A percentile compares a stretch with the other conserved stretches of the same genome.
Conservation (phyloP, 2,888 invertebrate species). For the Acanthosepion pharaonis region DNA sequence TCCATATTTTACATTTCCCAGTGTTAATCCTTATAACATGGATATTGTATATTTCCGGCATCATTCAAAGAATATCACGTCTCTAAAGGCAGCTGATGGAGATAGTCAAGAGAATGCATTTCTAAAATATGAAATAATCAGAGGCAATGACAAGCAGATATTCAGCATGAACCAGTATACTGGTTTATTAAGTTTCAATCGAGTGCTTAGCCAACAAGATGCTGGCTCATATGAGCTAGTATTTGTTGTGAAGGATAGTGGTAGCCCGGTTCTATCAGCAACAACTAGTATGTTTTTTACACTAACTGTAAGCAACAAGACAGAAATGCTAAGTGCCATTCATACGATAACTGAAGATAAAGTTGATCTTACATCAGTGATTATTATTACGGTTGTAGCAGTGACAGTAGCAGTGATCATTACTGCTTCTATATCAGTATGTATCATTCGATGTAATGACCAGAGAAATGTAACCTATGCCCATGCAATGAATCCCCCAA, state of each 20-base stretch:
- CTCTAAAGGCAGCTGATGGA: constrained; percentile 13
- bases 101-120: constrained; percentile 33
- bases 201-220: background rate
- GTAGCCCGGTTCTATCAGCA: constrained; percentile 1
- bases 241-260: background rate
- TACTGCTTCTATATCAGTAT: background rate
- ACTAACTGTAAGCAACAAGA: constrained; percentile 11
- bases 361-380: constrained; percentile 33
- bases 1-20: constrained; percentile 23
- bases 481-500: background rate
- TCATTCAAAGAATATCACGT: background rate
- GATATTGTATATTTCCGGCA: constrained; percentile 21
- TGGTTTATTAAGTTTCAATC: constrained; percentile 8
- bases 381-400: background rate
- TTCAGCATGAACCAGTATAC: constrained; percentile 11
- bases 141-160: constrained; percentile 23
- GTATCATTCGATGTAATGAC: background rate
- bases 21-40: background rate
- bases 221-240: constrained; percentile 11
- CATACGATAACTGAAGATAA: background rate
- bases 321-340: background rate
- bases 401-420: background rate
- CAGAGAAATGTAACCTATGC: background rate
- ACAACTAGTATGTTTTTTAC: constrained; percentile 33
- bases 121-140: constrained; percentile 33